Base-by-base conservation (phyloP, 1,140 invertebrate species). In the Colletes latitarsis region DNA sequence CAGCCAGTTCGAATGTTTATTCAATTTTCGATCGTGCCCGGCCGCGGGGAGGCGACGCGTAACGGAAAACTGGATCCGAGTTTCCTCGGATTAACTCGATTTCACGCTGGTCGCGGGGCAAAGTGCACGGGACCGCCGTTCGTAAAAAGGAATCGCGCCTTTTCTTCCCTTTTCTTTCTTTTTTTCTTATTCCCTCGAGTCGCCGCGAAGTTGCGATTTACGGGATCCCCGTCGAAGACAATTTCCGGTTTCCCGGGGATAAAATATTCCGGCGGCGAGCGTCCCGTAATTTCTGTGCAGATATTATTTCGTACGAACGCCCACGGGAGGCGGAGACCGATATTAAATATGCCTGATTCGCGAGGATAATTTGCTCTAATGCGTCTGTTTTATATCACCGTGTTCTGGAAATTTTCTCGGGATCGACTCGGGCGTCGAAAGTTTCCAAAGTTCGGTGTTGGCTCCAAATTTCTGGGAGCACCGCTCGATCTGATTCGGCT, bases 1-100 rank as follows among this genome's bases (percentile, higher is more conserved):
- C 39, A 63, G 39, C 60, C 39, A 46, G 67, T 55, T 49, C 55
- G 67, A 63, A 74, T 76, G 67, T 84, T 84, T 39, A 84, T 81
- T 77, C 72, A 75, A 84, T 81, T 85, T 68, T 69, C 79, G 69
- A 19, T 21, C 55, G 46, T 41, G 68, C 46, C 3, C 66, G 60
- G 71, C 30, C 30, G 49, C 58, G 64, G 52, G 39, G 69, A 60
- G 43, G 57, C 19, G 17, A 30, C 19, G 21, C 57, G 39, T 30
- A 58, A 5, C 39, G 19, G 39, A 46, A 1, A 41, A 75, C 49
- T 8, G 21, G 10, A 21, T 17, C 12, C 43, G 52, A 76, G 15
- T 49, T 82, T 43, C 30, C 46, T 43, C 21, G 72, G 30, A 75
- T 64, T 53, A 64, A 75, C 30, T 64, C 17, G 72, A 60, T 72